Base-by-base conservation (phyloP, 64 coral and sea anemone species). In the Dendronephthya gigantea region DNA sequence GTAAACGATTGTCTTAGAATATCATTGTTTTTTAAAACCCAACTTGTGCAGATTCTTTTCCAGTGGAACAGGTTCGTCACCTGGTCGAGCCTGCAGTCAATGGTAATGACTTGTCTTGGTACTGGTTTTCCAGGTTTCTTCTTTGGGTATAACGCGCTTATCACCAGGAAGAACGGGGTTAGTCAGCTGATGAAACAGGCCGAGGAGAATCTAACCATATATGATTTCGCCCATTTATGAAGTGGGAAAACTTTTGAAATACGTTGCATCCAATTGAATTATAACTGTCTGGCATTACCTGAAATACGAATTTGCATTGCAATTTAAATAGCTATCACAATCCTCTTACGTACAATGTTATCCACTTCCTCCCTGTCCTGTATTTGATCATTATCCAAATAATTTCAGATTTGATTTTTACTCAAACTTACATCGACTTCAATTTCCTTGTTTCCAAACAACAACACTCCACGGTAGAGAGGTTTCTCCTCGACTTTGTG, bases 201-300 rank as follows among this genome's bases (percentile, higher is more conserved):
- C 22, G n/a, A n/a, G n/a, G n/a, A n/a, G 55, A 79, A 29, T 55
- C 70, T 0, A 93, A 81, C 93, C 93, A 96, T 7, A 50, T 81
- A 43, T 96, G 93, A 2, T 16, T 70, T 1, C 23, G 68, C 1
- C 29, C 74, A 23, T 85, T 82, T 13, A 96, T 96, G 10, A 76
- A 68, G 23, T 96, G 93, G 0, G 86, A 88, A 50, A 96, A 96
- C 9, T 88, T 81, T 35, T 59, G 43, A 35, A 96, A 65, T 0
- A 96, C 93, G 0, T 81, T 79, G 45, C 35, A 68, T 0, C 93
- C 93, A 12, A 96, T 68, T 0, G 87, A 88, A 10, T 65, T 56
- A 48, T 90, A 90, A 23, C n/a, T 49, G 9, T 84, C 90, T 14
- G 90, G 84, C 68, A 92, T 79, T 35, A 96, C 88, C 93, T 96